These are phyloP conservation scores for Strigamia crassipes DNA, from an alignment of 2,888 invertebrate genomes.

Conservation along the genomic window DNA sequence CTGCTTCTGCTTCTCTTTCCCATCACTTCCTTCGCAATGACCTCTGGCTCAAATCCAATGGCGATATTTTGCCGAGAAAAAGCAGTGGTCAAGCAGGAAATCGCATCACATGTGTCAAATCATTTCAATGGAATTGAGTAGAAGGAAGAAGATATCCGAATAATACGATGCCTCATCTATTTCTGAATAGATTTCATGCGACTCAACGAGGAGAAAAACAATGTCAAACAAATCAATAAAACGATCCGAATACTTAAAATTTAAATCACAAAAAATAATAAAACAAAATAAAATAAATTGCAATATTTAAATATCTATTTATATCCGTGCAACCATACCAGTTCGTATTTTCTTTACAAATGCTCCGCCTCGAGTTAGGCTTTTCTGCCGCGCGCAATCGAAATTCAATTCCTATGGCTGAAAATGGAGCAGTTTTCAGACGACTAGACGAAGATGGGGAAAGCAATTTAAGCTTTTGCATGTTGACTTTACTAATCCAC, in stretches of 20 bases:
- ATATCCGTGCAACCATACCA: background rate
- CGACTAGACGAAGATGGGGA: constrained; percentile 3
- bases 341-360: constrained; percentile 26
- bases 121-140: constrained; percentile 43
- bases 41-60: constrained; percentile 42
- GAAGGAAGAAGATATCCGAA: constrained; percentile 14
- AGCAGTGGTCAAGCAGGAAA: constrained; percentile 43
- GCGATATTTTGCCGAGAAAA: constrained; percentile 25
- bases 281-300: background rate
- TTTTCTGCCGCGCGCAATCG: constrained; percentile 29
- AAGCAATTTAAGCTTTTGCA: constrained; percentile 40
- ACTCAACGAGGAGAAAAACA: background rate
- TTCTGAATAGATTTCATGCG: constrained; percentile 22
- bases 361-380: constrained; percentile 35
- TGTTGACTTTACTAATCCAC: constrained; percentile 42
- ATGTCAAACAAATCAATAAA: background rate
- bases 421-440: constrained; percentile 34
- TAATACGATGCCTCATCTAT: constrained; percentile 29
- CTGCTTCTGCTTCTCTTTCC: constrained; percentile 24
- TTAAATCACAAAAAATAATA: too few species aligned
- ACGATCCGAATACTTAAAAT: constrained; percentile 1
- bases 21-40: constrained; percentile 29
- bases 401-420: constrained; percentile 40
- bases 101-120: constrained; percentile 41
- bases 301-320: background rate